Conservation (phyloP, 2,113 vertebrate genomes). For the Eublepharis macularius region DNA sequence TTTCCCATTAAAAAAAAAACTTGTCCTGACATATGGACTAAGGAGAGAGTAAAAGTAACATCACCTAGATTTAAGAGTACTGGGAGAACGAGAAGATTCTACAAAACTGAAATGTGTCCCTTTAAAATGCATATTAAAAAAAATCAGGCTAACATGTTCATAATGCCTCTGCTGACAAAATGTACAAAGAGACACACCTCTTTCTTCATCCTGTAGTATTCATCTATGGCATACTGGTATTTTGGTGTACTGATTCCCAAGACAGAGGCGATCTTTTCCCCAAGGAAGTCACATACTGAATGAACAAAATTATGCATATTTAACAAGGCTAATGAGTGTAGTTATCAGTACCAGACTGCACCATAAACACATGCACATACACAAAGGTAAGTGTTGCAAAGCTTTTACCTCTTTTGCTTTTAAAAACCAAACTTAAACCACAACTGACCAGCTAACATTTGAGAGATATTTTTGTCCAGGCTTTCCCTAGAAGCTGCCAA, state of each 20-base stretch:
- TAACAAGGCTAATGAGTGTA: rapidly evolving
- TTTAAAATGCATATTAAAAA: background rate
- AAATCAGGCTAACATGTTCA: background rate
- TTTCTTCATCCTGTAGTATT: slow-evolving; percentile 95
- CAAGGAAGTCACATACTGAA: slow-evolving; percentile 95
- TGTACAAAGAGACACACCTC: slow-evolving; percentile 78
- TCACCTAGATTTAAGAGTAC: background rate
- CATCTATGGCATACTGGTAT: slow-evolving; percentile 97
- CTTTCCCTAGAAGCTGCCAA: background rate
- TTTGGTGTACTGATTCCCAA: slow-evolving; percentile 96
- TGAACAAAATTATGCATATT: slow-evolving; percentile 44
- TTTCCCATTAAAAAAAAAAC: background rate
- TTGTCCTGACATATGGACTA: background rate
- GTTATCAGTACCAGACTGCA: background rate
- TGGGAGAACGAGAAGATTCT: background rate
- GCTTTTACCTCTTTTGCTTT: background rate
- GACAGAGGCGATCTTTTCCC: slow-evolving; percentile 94
- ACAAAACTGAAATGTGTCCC: background rate
- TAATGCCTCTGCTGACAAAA: background rate
- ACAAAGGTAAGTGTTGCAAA: background rate
- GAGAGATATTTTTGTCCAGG: background rate
- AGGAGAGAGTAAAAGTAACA: background rate
- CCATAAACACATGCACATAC: background rate
- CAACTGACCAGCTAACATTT: background rate
- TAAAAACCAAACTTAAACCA: background rate